Conservation (phyloP, 2,888 invertebrate species). For the Yponomeuta cagnagella region DNA sequence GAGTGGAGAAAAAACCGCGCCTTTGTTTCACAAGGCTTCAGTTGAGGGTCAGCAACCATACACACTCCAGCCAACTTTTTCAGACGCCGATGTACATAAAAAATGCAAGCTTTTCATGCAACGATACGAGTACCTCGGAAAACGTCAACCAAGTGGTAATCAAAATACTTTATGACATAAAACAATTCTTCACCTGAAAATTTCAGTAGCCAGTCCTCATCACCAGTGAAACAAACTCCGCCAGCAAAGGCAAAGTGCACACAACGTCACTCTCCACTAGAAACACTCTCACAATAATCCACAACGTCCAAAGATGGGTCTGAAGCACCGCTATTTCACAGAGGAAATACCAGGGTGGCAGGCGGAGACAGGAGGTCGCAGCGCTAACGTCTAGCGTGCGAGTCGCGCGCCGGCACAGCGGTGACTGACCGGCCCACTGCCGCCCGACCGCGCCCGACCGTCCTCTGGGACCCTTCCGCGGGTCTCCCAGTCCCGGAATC, state of each 20-base stretch:
- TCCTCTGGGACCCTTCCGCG: constrained; percentile 67
- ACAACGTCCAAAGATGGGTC: constrained; percentile 24
- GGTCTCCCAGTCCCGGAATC: not conserved
- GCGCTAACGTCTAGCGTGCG: constrained; percentile 43
- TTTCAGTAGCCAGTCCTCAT: constrained; percentile 35
- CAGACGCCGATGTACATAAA: not conserved
- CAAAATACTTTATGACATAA: not conserved
- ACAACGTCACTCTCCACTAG: constrained; percentile 56
- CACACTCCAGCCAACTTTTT: not conserved
- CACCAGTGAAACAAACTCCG: constrained; percentile 45
- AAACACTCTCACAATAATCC: constrained; percentile 62
- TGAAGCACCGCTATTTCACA: constrained; percentile 46
- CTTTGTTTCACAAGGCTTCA: constrained; percentile 3
- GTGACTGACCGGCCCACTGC: constrained; percentile 74
- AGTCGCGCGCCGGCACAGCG: constrained; percentile 66
- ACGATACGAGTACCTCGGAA: too few relatives aligned
- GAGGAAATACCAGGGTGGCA: constrained; percentile 51
- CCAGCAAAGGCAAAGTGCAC: constrained; percentile 42
- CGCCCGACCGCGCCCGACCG: constrained; percentile 60
- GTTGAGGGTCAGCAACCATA: not conserved
- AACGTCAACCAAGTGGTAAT: too few relatives aligned
- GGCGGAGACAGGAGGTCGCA: constrained; percentile 44
- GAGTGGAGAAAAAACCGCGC: not conserved
- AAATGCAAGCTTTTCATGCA: not conserved
- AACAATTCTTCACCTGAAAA: constrained; percentile 36